Evolutionary conservation across 2,797 vertebrate genomes (phyloP).

Genomic region (Fratercula arctica): DNA sequence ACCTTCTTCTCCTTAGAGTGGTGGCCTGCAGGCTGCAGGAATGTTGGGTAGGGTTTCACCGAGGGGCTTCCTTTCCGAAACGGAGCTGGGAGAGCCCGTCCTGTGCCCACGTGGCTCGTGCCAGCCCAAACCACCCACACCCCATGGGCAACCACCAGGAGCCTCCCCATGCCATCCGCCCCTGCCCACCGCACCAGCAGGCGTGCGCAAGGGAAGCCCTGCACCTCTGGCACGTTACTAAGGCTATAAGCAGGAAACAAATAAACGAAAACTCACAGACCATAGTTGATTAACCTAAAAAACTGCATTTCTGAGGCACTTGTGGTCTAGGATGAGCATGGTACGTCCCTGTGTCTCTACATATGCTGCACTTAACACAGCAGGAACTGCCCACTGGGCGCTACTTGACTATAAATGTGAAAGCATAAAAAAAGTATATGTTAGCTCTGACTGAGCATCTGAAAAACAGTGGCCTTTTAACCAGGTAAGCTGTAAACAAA

Average conservation of each 20-base stretch:
- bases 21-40: background rate
- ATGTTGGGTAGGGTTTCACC: rapidly evolving
- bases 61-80: background rate
- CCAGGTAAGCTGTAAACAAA: background rate
- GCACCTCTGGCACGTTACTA: rapidly evolving
- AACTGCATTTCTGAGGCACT: rapidly evolving
- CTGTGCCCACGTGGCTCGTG: rapidly evolving
- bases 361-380: background rate
- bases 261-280: background rate
- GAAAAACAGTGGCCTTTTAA: background rate
- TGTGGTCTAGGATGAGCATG: background rate
- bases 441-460: background rate
- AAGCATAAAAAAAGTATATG: background rate
- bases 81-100: background rate
- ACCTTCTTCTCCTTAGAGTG: background rate
- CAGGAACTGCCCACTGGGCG: background rate
- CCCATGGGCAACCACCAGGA: rapidly evolving
- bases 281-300: background rate
- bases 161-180: rapidly evolving
- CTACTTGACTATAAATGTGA: background rate
- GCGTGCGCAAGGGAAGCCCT: background rate
- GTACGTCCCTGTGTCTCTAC: background rate
- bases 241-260: background rate
- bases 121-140: background rate
- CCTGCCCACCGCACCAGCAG: background rate